These are phyloP conservation scores for Delphinapterus leucas DNA, from an alignment of 2,113 vertebrate species.

Conservation along the genomic window DNA sequence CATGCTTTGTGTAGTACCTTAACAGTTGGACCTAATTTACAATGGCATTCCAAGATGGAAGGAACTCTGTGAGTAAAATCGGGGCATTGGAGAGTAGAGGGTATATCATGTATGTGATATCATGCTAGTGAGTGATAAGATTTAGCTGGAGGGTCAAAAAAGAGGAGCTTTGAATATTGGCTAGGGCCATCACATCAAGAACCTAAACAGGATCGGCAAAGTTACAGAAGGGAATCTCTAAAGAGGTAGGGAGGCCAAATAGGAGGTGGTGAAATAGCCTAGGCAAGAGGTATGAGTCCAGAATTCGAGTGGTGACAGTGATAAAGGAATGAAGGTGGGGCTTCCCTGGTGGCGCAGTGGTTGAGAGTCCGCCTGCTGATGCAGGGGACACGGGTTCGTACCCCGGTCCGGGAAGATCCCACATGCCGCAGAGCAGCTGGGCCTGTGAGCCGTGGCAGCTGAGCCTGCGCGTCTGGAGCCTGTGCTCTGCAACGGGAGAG, in stretches of 20 bases:
- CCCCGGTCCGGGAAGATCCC: no score
- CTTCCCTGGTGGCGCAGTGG: no score
- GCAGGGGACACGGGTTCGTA: no score
- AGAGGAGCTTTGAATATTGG: not conserved
- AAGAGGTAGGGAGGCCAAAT: not conserved
- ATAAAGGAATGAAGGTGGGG: not conserved
- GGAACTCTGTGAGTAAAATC: not conserved
- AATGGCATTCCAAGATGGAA: not conserved
- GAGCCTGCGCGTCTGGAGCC: no score
- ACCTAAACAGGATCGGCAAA: not conserved
- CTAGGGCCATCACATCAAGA: not conserved
- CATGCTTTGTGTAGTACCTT: not conserved
- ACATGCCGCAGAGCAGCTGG: no score
- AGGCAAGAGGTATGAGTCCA: not conserved
- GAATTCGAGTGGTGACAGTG: not conserved
- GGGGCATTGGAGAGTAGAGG: not conserved
- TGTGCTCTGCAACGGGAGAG: no score
- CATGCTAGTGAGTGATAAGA: not conserved
- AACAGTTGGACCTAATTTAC: not conserved
- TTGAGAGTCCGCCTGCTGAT: no score
- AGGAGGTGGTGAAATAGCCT: not conserved
- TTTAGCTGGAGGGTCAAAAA: not conserved
- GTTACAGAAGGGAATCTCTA: not conserved
- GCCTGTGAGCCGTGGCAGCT: no score
- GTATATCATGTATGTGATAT: not conserved